A percentile compares a stretch with the other conserved stretches of the same genome.
Conservation (phyloP, 2,888 invertebrate species). For the Oscheius sp. region DNA sequence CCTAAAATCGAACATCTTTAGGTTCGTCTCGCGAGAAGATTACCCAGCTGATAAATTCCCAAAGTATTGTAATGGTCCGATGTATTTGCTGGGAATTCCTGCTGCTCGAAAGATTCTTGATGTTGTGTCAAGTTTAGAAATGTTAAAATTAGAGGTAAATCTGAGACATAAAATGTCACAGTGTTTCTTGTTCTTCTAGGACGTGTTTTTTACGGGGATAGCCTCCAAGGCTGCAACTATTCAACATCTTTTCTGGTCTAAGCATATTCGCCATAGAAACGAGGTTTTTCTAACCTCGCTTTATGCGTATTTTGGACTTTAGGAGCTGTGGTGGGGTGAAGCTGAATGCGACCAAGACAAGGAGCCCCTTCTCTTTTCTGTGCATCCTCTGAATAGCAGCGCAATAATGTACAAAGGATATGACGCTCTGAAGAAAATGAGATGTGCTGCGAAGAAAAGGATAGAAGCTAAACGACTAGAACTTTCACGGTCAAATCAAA, state of each 20-base stretch:
- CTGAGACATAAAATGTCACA: no score
- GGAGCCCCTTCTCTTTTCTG: constrained; percentile 23
- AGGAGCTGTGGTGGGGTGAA: constrained; percentile 14
- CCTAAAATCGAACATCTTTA: background rate
- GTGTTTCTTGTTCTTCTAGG: constrained; percentile 3
- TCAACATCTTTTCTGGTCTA: constrained; percentile 7
- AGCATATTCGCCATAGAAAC: constrained; percentile 9
- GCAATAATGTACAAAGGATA: constrained; percentile 17
- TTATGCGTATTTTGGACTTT: background rate
- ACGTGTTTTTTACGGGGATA: constrained; percentile 34
- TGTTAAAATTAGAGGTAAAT: constrained; percentile 31
- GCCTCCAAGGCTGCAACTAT: constrained; percentile 16
- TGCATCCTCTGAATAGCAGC: constrained; percentile 30
- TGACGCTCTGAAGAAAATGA: constrained; percentile 12
- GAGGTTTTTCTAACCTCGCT: constrained; percentile 4
- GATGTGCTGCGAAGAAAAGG: background rate
- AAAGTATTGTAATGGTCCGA: constrained; percentile 52
- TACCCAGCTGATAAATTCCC: constrained; percentile 44
- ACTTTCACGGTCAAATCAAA: background rate
- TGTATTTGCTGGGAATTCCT: constrained; percentile 46
- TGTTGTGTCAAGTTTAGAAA: background rate
- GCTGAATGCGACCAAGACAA: constrained; percentile 21
- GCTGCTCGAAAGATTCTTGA: constrained; percentile 39
- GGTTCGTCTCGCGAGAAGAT: background rate
- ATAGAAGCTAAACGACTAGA: background rate